A percentile compares a stretch with the other conserved stretches of the same genome.
phyloP scores from a whole-genome alignment of 2,113 vertebrate genomes.

The Oxygymnocypris stewartii region DNA sequence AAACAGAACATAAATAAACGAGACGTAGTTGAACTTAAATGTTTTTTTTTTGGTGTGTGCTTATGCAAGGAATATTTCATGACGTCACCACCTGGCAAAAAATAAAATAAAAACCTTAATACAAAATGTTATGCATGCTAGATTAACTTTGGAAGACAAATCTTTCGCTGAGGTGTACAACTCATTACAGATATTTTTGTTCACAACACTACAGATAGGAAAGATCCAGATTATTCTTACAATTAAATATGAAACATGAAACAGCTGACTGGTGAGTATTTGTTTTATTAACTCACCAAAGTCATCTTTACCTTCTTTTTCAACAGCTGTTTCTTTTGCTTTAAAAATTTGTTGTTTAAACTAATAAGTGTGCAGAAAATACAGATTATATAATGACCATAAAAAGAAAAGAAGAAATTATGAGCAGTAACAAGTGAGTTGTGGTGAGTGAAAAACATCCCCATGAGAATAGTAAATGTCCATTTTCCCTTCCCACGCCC shows the following conservation, averaged over 20 bases:
- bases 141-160: neutral
- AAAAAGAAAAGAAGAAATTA: neutral
- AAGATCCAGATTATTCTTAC: neutral
- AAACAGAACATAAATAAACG: too few species aligned
- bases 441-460: conserved; percentile 12
- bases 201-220: too few species aligned
- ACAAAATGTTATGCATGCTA: neutral
- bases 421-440: conserved; percentile 29
- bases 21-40: neutral
- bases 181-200: neutral
- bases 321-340: neutral
- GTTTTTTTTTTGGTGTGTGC: neutral
- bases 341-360: neutral
- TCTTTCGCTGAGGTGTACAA: neutral
- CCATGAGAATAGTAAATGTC: conserved; percentile 35
- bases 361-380: neutral
- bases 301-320: neutral
- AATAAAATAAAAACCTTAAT: neutral
- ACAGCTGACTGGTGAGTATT: neutral
- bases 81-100: neutral
- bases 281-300: neutral
- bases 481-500: conserved; percentile 54
- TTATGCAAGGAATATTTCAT: conserved; percentile 3
- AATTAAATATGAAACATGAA: neutral
- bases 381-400: conserved; percentile 10